These are phyloP conservation scores for Shargacucullia verbasci DNA, from an alignment of 2,888 invertebrate species.

Conservation along the genomic window DNA sequence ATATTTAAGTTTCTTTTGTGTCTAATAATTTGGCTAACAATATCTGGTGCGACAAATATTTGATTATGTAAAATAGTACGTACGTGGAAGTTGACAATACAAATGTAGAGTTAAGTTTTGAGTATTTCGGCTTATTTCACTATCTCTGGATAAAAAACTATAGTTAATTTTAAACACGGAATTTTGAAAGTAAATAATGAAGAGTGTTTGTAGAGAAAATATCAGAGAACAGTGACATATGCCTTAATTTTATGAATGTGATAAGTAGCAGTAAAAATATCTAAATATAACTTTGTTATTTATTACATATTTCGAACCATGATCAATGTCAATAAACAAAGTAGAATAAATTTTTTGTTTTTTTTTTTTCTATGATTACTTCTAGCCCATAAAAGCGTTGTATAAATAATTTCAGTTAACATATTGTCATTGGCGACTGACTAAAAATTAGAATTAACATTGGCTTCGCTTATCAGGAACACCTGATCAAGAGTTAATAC, in stretches of 20 bases:
- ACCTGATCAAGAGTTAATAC: no score
- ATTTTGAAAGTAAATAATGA: conserved; percentile 23
- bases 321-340: conserved; percentile 48
- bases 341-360: conserved; percentile 21
- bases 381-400: no score
- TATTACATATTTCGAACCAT: conserved; percentile 44
- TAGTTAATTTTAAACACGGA: not conserved
- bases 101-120: conserved; percentile 40
- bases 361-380: not conserved
- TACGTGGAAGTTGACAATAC: conserved; percentile 42
- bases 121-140: conserved; percentile 24
- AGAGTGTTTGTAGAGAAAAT: conserved; percentile 7
- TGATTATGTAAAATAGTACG: conserved; percentile 8
- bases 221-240: conserved; percentile 21
- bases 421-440: no score
- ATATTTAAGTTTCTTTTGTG: conserved; percentile 9
- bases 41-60: conserved; percentile 13
- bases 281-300: conserved; percentile 46
- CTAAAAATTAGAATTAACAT: no score
- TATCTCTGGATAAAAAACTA: conserved; percentile 21
- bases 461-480: no score
- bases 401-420: no score
- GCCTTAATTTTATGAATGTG: conserved; percentile 50
- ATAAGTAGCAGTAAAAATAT: conserved; percentile 50
- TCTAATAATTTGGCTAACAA: not conserved